Base-by-base conservation (phyloP, 2,888 invertebrate genomes). In the Doris montereyensis region DNA sequence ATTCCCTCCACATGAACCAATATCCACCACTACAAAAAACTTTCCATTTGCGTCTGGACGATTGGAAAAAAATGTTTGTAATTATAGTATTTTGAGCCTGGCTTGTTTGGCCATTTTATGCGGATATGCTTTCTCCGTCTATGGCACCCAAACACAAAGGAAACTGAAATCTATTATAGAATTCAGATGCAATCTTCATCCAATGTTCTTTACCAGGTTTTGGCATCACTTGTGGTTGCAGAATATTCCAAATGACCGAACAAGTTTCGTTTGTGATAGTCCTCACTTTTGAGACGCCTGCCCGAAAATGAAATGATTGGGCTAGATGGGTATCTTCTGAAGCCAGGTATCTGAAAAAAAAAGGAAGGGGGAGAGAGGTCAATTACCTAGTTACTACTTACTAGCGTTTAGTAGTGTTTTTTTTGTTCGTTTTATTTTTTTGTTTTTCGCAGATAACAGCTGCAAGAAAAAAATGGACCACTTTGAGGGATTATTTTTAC, bases 291-390 rank as follows among this genome's bases (percentile, higher is more conserved):
- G n/a, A n/a, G n/a, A n/a, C n/a, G n/a, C n/a, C n/a, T n/a, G n/a
- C n/a, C n/a, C n/a, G n/a, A n/a, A n/a, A 75, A 52, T 62, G 75
- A 24, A 62, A 75, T 3, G 75, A 75, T n/a, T 65, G 58, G 24
- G 76, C 35, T 30, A 28, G 30, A 21, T 26, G 67, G 52, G 34
- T 28, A 34, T 76, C 52, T 24, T 67, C 67, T 65, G 67, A 26
- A 1, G 67, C 76, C 76, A 67, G 67, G 41, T 67, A 76, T 30
- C 41, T 76, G 76, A 60, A 76, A 24, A 41, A 2, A 76, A n/a
- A n/a, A n/a, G n/a, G n/a, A n/a, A n/a, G n/a, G n/a, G n/a, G n/a
- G n/a, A n/a, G n/a, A n/a, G n/a, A n/a, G n/a, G n/a, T n/a, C n/a
- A n/a, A n/a, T n/a, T n/a, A n/a, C n/a, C n/a, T n/a, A n/a, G n/a